Evolutionary conservation across 2,888 invertebrate genomes (phyloP).

Genomic region (Stenichneumon culpator): DNA sequence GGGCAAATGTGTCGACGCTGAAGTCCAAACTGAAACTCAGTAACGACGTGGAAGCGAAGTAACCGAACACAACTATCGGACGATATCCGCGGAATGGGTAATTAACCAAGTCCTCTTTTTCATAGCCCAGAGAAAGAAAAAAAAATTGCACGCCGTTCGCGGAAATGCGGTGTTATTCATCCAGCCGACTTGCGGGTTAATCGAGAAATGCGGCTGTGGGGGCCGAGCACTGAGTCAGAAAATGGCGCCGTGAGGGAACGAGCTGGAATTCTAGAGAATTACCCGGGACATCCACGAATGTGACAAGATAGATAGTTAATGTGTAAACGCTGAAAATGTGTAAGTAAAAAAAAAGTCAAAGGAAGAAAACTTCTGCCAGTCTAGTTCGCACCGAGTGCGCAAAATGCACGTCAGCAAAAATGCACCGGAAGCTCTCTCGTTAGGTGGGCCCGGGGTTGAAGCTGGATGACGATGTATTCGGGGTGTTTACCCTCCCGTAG

Average conservation of each 20-base stretch:
- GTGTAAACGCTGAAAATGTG: constrained; percentile 57
- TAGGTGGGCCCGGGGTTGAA: constrained; percentile 31
- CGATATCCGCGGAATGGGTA: constrained; percentile 54
- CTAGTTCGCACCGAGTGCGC: constrained; percentile 5
- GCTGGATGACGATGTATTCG: constrained; percentile 59
- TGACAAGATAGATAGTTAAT: constrained; percentile 60
- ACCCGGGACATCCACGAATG: constrained; percentile 42
- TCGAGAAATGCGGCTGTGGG: constrained; percentile 56
- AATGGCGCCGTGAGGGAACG: background rate
- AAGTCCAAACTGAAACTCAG: background rate
- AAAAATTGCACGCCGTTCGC: constrained; percentile 31
- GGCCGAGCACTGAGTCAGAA: constrained; percentile 26
- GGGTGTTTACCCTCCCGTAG: constrained; percentile 71
- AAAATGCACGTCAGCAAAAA: constrained; percentile 67
- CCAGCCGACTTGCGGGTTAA: constrained; percentile 49
- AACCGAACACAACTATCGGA: constrained; percentile 54
- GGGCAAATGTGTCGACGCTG: background rate
- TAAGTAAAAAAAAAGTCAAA: constrained; percentile 15
- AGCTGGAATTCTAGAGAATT: constrained; percentile 40
- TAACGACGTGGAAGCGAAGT: constrained; percentile 18
- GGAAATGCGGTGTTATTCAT: constrained; percentile 65
- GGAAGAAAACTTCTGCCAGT: background rate
- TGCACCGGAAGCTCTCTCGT: constrained; percentile 65
- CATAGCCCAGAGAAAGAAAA: constrained; percentile 19
- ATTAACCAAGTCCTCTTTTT: constrained; percentile 57